These are phyloP conservation scores for Notarius quadriscutis DNA, from an alignment of 2,113 vertebrate species.

Conservation along the genomic window DNA sequence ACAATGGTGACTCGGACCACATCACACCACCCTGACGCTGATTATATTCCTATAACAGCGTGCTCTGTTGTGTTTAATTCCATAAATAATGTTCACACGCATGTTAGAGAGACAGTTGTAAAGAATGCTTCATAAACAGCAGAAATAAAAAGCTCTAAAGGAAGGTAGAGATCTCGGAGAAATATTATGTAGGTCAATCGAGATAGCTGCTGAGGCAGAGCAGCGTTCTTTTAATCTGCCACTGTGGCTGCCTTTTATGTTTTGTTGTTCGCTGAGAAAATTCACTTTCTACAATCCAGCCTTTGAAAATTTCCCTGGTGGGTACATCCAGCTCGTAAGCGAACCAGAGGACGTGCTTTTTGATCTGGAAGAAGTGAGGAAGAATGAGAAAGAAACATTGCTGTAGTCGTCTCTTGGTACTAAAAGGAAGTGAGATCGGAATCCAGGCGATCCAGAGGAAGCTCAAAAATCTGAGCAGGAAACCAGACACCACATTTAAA, in stretches of 20 bases:
- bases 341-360: slow-evolving; percentile 37
- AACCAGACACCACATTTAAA: slow-evolving; percentile 22
- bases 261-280: slow-evolving; percentile 63
- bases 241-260: slow-evolving; percentile 69
- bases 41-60: neutral
- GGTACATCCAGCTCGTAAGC: slow-evolving; percentile 23
- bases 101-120: neutral
- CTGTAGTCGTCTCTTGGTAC: neutral
- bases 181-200: slow-evolving; percentile 73
- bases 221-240: slow-evolving; percentile 65
- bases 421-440: slow-evolving; percentile 12
- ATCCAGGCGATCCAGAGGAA: slow-evolving; percentile 11
- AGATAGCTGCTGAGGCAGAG: slow-evolving; percentile 71
- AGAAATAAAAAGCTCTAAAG: slow-evolving; percentile 38
- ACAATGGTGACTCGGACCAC: neutral
- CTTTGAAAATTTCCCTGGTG: slow-evolving; percentile 51
- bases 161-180: slow-evolving; percentile 54
- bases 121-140: slow-evolving; percentile 20
- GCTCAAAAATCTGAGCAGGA: slow-evolving; percentile 47
- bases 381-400: slow-evolving; percentile 8
- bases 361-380: slow-evolving; percentile 28
- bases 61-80: neutral
- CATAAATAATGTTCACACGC: neutral
- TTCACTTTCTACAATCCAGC: slow-evolving; percentile 39
- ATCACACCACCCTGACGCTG: neutral